phyloP scores from a whole-genome alignment of 2,113 vertebrate species.

The Pterocles burchelli region DNA sequence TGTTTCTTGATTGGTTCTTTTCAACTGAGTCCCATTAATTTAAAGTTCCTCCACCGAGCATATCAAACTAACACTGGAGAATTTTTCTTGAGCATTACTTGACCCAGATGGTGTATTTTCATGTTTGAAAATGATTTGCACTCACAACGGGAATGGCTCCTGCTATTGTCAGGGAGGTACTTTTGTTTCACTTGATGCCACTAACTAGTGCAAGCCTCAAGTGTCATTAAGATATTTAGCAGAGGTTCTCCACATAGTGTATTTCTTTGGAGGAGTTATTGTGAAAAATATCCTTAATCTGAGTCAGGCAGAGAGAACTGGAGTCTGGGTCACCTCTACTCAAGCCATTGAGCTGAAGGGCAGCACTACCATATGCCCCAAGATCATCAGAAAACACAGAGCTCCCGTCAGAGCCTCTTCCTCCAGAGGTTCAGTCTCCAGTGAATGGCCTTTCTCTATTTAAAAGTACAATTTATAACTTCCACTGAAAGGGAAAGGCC shows the following conservation, averaged over 20 bases:
- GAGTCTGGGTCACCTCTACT: background rate
- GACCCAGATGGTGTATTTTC: conserved; percentile 17
- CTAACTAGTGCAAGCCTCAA: background rate
- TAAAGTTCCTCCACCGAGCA: background rate
- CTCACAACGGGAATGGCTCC: background rate
- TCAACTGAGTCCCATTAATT: conserved; percentile 32
- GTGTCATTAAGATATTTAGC: background rate
- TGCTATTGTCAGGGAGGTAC: conserved; percentile 2
- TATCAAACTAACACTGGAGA: conserved; percentile 25
- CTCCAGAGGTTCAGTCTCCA: background rate
- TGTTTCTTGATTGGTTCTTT: conserved; percentile 31
- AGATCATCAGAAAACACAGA: background rate
- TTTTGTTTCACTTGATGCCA: conserved; percentile 29
- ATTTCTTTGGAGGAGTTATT: background rate
- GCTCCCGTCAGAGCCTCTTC: background rate
- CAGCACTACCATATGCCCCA: rapidly evolving
- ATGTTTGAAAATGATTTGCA: conserved; percentile 4
- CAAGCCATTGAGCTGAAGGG: background rate
- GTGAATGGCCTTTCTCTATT: background rate
- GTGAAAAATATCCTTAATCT: background rate
- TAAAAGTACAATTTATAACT: background rate
- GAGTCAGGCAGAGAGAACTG: background rate
- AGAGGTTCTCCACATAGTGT: background rate
- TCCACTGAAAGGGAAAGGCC: background rate
- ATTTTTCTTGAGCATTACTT: conserved; percentile 56